A percentile compares a stretch with the other conserved stretches of the same genome.
Evolutionary conservation across 2,797 vertebrate genomes (phyloP).

Genomic region (Phrynocephalus forsythii): DNA sequence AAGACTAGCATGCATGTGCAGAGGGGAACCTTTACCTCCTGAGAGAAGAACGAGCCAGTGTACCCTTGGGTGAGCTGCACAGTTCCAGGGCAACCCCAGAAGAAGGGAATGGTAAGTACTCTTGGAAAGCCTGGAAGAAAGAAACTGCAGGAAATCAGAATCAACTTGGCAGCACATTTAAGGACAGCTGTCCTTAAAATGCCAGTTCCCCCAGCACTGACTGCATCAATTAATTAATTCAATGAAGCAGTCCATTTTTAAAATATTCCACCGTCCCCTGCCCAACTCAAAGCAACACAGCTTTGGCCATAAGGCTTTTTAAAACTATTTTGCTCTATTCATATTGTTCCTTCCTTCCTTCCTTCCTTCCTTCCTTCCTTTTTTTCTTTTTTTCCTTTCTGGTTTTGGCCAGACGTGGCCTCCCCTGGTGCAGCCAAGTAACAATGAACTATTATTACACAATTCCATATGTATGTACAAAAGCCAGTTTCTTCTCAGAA

Average conservation of each 20-base stretch:
- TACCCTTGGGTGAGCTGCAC: too few relatives aligned
- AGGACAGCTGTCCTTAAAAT: background rate
- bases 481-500: constrained; percentile 12
- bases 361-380: background rate
- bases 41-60: too few relatives aligned
- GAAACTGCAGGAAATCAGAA: too few relatives aligned
- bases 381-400: background rate
- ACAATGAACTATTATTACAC: background rate
- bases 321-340: background rate
- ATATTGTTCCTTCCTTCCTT: background rate
- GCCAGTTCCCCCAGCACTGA: background rate
- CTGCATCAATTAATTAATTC: background rate
- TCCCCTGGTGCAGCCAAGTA: background rate
- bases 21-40: too few relatives aligned
- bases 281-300: background rate
- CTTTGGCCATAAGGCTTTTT: background rate
- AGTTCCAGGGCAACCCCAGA: too few relatives aligned
- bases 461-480: background rate
- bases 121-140: too few relatives aligned
- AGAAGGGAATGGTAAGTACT: background rate
- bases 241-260: background rate
- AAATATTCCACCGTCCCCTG: background rate
- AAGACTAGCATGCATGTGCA: too few relatives aligned
- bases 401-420: background rate
- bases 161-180: too few relatives aligned